Evolutionary conservation across 1,140 invertebrate species (phyloP), one percentile per base, ranked within the genome.

Genomic region (Drosophila varians): DNA sequence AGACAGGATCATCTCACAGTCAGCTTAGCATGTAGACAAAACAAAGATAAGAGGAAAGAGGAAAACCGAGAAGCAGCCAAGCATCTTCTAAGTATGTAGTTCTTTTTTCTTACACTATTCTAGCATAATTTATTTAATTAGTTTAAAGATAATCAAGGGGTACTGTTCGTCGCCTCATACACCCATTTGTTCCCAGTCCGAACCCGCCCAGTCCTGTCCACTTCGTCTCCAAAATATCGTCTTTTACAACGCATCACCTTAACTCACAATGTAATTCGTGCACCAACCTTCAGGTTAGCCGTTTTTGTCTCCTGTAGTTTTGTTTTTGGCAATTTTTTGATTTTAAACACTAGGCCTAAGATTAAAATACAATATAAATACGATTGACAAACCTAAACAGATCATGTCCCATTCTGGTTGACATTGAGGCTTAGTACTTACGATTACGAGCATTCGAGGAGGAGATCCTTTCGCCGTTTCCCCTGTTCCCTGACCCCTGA

Each of bases 71-170:
- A 46, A 40, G 42, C 14, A 31, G n/a, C 38, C 46, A 61, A 61
- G 31, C 48, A 53, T 62, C 31, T 70, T 40, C 48, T 36, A 72
- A 62, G 28, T 73, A 73, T 72, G 69, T 73, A 73, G 48, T 72
- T 72, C 38, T 73, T 23, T 71, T 70, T 61, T 52, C 28, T 61
- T 53, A 62, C 56, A 60, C 42, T 73, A 73, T 72, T 16, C 48
- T 73, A 73, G 69, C 56, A 72, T 73, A 73, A 73, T 73, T 73
- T 73, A 73, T 73, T 56, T 73, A 73, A 62, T 54, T 62, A 73
- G 69, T 54, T 73, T 46, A 62, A 72, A 48, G 18, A 43, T 51
- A 68, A 45, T 49, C 18, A 49, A 66, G 38, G 38, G 53, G 47
- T 52, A 68, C 47, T 6, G 25, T 6, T 16, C 21, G 38, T 68